Conservation (phyloP, 2,113 vertebrate species). For the Corvus moneduloides region DNA sequence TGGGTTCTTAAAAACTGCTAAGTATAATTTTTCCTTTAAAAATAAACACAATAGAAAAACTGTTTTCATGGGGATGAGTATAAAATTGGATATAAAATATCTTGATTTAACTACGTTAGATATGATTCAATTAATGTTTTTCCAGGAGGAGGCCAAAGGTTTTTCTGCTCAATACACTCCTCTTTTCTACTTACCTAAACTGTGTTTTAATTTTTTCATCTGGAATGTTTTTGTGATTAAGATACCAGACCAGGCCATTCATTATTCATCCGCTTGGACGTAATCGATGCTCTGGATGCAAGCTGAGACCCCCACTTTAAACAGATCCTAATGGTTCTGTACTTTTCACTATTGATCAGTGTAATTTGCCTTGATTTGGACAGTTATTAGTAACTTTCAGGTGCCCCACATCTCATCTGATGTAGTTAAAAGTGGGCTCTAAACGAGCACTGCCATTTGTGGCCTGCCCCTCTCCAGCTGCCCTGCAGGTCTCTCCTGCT, state of each 20-base stretch:
- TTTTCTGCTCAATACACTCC: background rate
- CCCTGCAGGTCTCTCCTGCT: conserved; percentile 8
- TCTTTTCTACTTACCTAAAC: background rate
- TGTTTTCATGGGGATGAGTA: background rate
- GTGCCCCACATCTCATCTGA: background rate
- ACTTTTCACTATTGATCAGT: background rate
- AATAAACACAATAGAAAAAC: background rate
- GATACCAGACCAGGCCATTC: background rate
- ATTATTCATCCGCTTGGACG: background rate
- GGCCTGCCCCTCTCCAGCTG: background rate
- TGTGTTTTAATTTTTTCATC: background rate
- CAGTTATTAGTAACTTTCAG: background rate
- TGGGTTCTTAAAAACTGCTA: background rate
- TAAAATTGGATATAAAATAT: background rate
- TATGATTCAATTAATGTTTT: background rate
- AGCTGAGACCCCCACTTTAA: background rate
- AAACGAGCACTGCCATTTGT: background rate
- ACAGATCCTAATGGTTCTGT: background rate
- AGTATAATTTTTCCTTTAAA: background rate
- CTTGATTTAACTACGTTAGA: background rate
- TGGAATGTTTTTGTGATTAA: background rate
- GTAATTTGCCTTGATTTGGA: background rate
- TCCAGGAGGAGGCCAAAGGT: background rate
- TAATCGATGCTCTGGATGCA: background rate
- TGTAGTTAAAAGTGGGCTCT: background rate